These are phyloP conservation scores for Drosophila formosana DNA, from an alignment of 2,888 invertebrate species.

Conservation along the genomic window DNA sequence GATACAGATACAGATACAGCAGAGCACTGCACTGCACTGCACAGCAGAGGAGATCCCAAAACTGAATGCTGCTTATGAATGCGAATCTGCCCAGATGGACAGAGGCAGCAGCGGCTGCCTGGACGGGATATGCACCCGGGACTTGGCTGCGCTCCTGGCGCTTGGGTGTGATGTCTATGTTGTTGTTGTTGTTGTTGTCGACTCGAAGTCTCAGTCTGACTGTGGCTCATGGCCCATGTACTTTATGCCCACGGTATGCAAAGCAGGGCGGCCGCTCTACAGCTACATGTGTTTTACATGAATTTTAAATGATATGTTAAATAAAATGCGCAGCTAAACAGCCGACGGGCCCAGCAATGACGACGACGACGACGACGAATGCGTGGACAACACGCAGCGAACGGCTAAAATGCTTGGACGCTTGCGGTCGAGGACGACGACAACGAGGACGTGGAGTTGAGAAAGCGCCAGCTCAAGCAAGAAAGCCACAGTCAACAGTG, in stretches of 20 bases:
- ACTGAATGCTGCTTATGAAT: slow-evolving; percentile 62
- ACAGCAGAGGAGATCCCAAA: slow-evolving; percentile 6
- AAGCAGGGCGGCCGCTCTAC: slow-evolving; percentile 60
- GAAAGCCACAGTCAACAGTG: slow-evolving; percentile 35
- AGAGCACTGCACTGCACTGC: no score
- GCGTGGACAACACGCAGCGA: slow-evolving; percentile 65
- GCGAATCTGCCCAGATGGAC: slow-evolving; percentile 51
- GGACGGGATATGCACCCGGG: slow-evolving; percentile 20
- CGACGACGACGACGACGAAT: slow-evolving; percentile 51
- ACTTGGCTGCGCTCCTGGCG: slow-evolving; percentile 62
- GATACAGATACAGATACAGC: slow-evolving; percentile 33
- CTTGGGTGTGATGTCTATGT: slow-evolving; percentile 69
- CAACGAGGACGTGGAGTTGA: slow-evolving; percentile 3
- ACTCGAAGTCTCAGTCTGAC: not conserved
- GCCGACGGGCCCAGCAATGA: slow-evolving; percentile 63
- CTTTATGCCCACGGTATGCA: slow-evolving; percentile 77
- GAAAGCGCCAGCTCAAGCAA: slow-evolving; percentile 30
- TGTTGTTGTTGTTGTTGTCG: slow-evolving; percentile 15
- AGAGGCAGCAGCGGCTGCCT: slow-evolving; percentile 4
- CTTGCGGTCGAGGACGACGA: not conserved
- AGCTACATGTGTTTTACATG: slow-evolving; percentile 84
- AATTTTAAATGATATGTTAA: slow-evolving; percentile 84
- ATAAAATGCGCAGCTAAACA: slow-evolving; percentile 82
- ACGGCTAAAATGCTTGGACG: slow-evolving; percentile 10
- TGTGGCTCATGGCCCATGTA: slow-evolving; percentile 52